Evolutionary conservation across 2,888 invertebrate species (phyloP).

Genomic region (Ochropleura leucogaster): DNA sequence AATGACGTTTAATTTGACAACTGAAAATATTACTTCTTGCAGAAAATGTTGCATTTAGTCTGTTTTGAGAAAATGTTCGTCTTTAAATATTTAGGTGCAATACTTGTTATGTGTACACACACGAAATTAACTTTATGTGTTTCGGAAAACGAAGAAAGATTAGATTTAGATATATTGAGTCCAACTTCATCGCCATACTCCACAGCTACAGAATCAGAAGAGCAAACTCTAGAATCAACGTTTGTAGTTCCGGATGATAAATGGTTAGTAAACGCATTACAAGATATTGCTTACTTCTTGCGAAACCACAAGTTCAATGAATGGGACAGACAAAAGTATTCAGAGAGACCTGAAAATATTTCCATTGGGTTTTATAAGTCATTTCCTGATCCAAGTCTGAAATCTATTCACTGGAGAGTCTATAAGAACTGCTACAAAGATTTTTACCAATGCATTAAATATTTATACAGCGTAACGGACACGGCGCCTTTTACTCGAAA

Average conservation of each 20-base stretch:
- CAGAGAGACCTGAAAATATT: conserved; percentile 67
- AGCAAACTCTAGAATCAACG: conserved; percentile 45
- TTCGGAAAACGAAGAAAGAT: conserved; percentile 11
- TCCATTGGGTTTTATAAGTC: conserved; percentile 75
- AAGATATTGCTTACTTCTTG: conserved; percentile 91
- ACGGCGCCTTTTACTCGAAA: conserved; percentile 83
- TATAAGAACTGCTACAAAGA: conserved; percentile 88
- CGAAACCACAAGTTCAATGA: conserved; percentile 92
- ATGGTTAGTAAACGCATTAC: conserved; percentile 86
- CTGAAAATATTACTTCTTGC: background rate
- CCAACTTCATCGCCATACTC: background rate
- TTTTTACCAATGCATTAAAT: conserved; percentile 90
- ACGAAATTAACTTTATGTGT: conserved; percentile 6
- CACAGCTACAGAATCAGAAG: background rate
- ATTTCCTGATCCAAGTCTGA: conserved; percentile 90
- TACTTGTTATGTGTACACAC: conserved; percentile 6
- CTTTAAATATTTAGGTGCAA: background rate
- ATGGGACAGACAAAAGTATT: conserved; percentile 90
- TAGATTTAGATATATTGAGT: conserved; percentile 17
- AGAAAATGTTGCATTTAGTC: background rate
- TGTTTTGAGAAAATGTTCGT: conserved; percentile 17
- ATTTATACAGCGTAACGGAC: conserved; percentile 83
- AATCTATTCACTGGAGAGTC: conserved; percentile 92
- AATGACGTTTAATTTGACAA: conserved; percentile 4
- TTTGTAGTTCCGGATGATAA: conserved; percentile 68